Percentiles rank a stretch among this genome's conserved stretches.
phyloP scores from a whole-genome alignment of 2,888 invertebrate genomes.

The Dolichopus griseipennis region DNA sequence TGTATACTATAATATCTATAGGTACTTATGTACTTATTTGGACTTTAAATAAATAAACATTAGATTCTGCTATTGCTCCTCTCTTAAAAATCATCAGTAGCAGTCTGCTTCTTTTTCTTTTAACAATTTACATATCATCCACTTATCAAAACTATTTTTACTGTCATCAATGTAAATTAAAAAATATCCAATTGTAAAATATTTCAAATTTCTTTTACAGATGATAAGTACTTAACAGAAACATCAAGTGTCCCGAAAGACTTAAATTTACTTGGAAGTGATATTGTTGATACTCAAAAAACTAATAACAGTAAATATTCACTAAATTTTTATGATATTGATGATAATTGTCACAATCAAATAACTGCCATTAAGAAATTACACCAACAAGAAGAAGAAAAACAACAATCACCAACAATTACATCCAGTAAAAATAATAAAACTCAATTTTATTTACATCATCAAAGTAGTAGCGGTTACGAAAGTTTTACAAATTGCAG shows the following conservation, averaged over 20 bases:
- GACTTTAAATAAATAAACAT: too few relatives aligned
- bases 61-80: too few relatives aligned
- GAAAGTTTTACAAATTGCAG: conserved; percentile 37
- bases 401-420: neutral
- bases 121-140: too few relatives aligned
- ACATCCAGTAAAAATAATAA: too few relatives aligned
- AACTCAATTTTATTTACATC: neutral
- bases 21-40: too few relatives aligned
- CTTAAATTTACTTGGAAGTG: conserved; percentile 52
- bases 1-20: too few relatives aligned
- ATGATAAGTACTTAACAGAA: conserved; percentile 20
- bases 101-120: too few relatives aligned
- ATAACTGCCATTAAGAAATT: neutral
- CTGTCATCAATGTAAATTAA: too few relatives aligned
- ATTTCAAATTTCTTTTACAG: neutral
- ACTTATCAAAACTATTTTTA: too few relatives aligned
- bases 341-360: neutral
- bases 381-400: neutral
- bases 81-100: too few relatives aligned
- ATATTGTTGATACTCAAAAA: neutral
- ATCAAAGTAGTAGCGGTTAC: conserved; percentile 1
- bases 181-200: neutral
- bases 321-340: neutral
- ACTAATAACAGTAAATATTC: neutral
- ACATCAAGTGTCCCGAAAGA: conserved; percentile 57